Evolutionary conservation across 2,113 vertebrate species (phyloP), one percentile per base, ranked within the genome.

Genomic region (Carassius auratus): DNA sequence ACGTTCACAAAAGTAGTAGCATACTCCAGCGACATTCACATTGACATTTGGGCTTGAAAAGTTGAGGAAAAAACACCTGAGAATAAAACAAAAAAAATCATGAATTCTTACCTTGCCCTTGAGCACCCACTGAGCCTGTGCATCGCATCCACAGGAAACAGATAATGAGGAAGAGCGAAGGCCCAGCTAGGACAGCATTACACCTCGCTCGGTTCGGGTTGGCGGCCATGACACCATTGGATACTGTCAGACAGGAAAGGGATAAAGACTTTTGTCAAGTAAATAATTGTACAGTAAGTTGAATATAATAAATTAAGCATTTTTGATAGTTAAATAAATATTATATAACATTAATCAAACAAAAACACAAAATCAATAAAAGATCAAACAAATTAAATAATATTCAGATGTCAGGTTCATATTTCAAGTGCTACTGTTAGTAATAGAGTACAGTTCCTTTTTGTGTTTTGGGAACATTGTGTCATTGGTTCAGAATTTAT

Each of bases 51-150:
- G 19, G n/a, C 73, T 14, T 3, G 12, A 26, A n/a, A 50, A n/a
- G 23, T 48, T 57, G 61, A 38, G n/a, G 59, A 2, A 42, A 71
- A 6, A 13, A 19, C 30, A 10, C 45, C 76, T 45, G 55, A 42
- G 66, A 9, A 26, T 26, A 26, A 26, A 50, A n/a, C n/a, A n/a
- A 2, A 36, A 48, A 2, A 5, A 85, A 42, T 84, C 6, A 69
- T 61, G 15, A 7, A 52, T 2, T 89, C 93, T 91, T 97, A 98
- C 97, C 97, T 96, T 96, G 96, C n/a, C 93, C 95, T 88, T 96
- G 96, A 48, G 90, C 94, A 33, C 79, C 62, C 13, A 89, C 91
- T 0, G 85, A 90, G 23, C 89, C 86, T 21, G 74, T 75, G 69
- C 45, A 69, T 3, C 85, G 33, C 85, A 90, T 88, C 88, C 94